Base-by-base conservation (phyloP, 2,888 invertebrate species). In the Latheticus oryzae region DNA sequence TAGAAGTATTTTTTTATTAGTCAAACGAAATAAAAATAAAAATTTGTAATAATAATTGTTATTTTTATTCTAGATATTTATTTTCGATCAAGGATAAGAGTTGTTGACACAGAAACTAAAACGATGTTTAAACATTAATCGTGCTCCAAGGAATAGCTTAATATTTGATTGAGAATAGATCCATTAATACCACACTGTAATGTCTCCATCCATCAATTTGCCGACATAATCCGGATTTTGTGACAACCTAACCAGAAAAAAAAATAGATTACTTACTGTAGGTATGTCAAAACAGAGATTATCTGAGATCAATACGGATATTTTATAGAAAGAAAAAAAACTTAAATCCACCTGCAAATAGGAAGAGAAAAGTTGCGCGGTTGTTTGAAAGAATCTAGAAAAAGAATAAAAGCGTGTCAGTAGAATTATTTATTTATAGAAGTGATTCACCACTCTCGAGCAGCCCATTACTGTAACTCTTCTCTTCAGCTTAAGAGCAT, bases 131-230 rank as follows among this genome's bases (percentile, higher is more conserved):
- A 50, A 32, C 38, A 38, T 50, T 50, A 38, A 26, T 50, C 28
- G 30, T 28, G 38, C 50, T 24, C 50, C 28, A 15, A 21, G 38
- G 50, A 28, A 37, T 28, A 26, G 50, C 37, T 50, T 50, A 50
- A 38, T 50, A 38, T 50, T 38, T 50, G 50, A 50, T 50, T 50
- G 50, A 38, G 38, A 50, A 50, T 50, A 38, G 50, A 50, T 38
- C 50, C 50, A 37, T 38, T 50, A 38, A 50, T 50, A 47, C 47
- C 45, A 16, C 23, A 35, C 16, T 35, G 33, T 47, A 50, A 50
- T 50, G 50, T 50, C 38, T 26, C 50, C 50, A 50, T 50, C 50
- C 50, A 50, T 50, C 50, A 50, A 50, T 50, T 50, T 38, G 26
- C 12, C 17, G 47, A 23, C 32, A 24, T 35, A 35, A 35, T 21